Evolutionary conservation across 2,113 vertebrate genomes (phyloP), one percentile per base, ranked within the genome.

Genomic region (Ceyx melanurus): DNA sequence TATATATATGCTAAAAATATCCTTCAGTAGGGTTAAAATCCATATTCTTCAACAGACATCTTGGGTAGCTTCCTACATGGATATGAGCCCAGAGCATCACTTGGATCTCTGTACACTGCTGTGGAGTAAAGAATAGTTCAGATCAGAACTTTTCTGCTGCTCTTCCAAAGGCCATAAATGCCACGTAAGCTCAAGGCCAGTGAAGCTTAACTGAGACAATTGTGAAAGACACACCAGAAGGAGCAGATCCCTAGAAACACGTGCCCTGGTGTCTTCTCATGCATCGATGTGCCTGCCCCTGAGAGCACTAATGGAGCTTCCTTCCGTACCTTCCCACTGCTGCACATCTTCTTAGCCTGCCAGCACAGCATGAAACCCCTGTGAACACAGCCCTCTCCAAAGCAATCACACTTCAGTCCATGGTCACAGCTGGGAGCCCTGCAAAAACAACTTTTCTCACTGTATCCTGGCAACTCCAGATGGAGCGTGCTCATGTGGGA

Each of bases 381-480:
- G 2, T 2, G 1, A 88, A 76, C 33, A 87, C 46, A 83, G 19
- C 26, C 26, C 18, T 71, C n/a, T 76, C 66, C 78, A 48, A 64
- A 84, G 84, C 23, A 46, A 35, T 26, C 70, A 37, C 51, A 33
- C 14, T n/a, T 76, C 66, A 50, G 35, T n/a, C 25, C 45, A 35
- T 46, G 56, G 25, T n/a, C 86, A 68, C 76, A 94, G 73, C 74
- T 85, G 80, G 62, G 29, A 80, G 61, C 56, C 65, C n/a, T 71
- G 56, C 35, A 37, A 66, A 92, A 74, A 15, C 35, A 61, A 40
- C 31, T 17, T 51, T 86, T 50, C 68, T 80, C 76, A 82, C 80
- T 37, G 78, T 45, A 92, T 75, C 86, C 85, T 94, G 81, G 81
- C 92, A 94, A 76, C 83, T 90, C 61, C 3, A 2, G 15, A 51